Percentiles rank a stretch among this genome's conserved stretches.
phyloP scores from a whole-genome alignment of 1,140 invertebrate species.

The Lepeophtheirus salmonis region DNA sequence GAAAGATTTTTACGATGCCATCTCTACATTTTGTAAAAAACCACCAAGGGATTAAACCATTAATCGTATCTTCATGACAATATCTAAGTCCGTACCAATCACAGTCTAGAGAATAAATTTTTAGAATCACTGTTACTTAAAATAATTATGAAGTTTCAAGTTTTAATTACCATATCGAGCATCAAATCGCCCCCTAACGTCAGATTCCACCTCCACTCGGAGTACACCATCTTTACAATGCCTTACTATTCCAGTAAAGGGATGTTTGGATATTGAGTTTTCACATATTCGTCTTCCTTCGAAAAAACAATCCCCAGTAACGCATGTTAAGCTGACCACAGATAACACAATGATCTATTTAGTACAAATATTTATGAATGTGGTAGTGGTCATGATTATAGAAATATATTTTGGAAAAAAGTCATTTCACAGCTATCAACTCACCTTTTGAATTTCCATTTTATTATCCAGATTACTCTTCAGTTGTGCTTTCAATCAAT shows the following conservation, averaged over 20 bases:
- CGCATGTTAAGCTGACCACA: background rate
- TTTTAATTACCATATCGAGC: background rate
- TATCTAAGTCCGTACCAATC: background rate
- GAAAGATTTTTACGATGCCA: background rate
- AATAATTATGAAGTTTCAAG: background rate
- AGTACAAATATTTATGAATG: no score
- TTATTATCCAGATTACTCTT: no score
- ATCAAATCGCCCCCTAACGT: background rate
- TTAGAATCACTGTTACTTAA: no score
- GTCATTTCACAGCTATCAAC: no score
- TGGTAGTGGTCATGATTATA: no score
- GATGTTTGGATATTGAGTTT: background rate
- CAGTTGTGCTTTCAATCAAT: no score
- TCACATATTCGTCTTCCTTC: background rate
- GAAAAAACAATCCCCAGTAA: background rate
- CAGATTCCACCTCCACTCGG: background rate
- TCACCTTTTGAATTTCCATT: no score
- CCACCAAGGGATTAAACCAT: background rate
- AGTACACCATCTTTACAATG: background rate
- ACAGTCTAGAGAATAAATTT: background rate
- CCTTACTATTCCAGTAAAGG: background rate
- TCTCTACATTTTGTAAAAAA: background rate
- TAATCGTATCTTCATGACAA: background rate
- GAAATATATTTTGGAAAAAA: no score
- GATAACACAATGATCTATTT: no score